phyloP scores from a whole-genome alignment of 2,888 invertebrate species.

The Dryococelus australis region DNA sequence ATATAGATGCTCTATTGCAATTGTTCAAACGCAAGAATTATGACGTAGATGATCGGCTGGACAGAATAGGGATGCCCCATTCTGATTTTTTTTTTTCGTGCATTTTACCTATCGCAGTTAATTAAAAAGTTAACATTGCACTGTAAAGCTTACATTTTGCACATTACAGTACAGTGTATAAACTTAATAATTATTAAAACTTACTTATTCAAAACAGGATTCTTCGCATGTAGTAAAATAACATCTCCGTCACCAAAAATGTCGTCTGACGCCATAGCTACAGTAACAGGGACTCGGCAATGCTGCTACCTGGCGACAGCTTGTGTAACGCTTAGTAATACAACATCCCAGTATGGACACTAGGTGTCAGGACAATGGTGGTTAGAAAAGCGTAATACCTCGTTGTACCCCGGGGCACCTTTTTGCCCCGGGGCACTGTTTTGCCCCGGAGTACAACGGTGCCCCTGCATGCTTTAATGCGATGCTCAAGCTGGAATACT shows the following conservation, averaged over 20 bases:
- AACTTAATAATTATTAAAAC: neutral
- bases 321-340: neutral
- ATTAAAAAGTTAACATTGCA: neutral
- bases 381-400: neutral
- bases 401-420: neutral
- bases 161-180: neutral
- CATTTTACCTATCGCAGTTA: neutral
- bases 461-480: no score
- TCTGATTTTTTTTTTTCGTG: neutral
- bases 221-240: neutral
- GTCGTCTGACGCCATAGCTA: neutral
- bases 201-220: neutral
- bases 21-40: neutral
- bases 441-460: no score
- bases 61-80: neutral
- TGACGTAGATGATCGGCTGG: neutral
- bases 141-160: neutral
- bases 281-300: neutral
- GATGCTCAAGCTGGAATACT: no score
- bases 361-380: neutral
- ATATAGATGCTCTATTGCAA: neutral
- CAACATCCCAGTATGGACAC: neutral
- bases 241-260: neutral
- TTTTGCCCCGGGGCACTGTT: slow-evolving; percentile 4
- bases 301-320: neutral